Conservation (phyloP, 2,113 vertebrate genomes). For the Carassius carassius region DNA sequence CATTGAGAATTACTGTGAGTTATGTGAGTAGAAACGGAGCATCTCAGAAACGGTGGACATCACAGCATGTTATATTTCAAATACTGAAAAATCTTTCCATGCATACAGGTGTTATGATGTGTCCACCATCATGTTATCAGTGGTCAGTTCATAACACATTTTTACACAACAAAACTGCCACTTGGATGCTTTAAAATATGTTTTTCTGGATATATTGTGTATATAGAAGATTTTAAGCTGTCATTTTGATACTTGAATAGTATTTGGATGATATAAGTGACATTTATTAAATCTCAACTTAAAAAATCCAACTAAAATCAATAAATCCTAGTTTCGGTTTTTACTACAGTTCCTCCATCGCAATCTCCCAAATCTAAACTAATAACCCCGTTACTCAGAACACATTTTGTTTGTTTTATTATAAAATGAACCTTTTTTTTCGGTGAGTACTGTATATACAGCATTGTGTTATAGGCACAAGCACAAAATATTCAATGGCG, state of each 20-base stretch:
- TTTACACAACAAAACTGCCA: neutral
- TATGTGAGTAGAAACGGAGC: constrained; percentile 51
- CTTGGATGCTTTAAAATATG: neutral
- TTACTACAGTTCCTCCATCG: neutral
- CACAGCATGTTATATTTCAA: constrained; percentile 75
- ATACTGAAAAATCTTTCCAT: constrained; percentile 72
- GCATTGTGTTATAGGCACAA: constrained; percentile 62
- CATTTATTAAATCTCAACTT: constrained; percentile 9
- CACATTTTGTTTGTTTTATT: constrained; percentile 45
- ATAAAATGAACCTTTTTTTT: constrained; percentile 48
- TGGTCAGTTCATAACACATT: constrained; percentile 1
- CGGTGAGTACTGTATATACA: constrained; percentile 59
- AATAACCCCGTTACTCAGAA: constrained; percentile 45
- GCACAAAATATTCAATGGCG: constrained; percentile 57
- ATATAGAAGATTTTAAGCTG: neutral
- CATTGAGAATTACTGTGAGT: constrained; percentile 18
- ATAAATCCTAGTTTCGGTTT: neutral
- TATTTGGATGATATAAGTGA: neutral
- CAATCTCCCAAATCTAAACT: constrained; percentile 34
- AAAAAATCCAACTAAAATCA: constrained; percentile 16
- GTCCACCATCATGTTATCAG: neutral
- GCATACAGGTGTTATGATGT: constrained; percentile 60
- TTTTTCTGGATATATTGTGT: neutral
- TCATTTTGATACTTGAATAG: neutral
- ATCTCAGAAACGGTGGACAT: constrained; percentile 55